phyloP scores from a whole-genome alignment of 2,888 invertebrate species.

The Unio pictorum region DNA sequence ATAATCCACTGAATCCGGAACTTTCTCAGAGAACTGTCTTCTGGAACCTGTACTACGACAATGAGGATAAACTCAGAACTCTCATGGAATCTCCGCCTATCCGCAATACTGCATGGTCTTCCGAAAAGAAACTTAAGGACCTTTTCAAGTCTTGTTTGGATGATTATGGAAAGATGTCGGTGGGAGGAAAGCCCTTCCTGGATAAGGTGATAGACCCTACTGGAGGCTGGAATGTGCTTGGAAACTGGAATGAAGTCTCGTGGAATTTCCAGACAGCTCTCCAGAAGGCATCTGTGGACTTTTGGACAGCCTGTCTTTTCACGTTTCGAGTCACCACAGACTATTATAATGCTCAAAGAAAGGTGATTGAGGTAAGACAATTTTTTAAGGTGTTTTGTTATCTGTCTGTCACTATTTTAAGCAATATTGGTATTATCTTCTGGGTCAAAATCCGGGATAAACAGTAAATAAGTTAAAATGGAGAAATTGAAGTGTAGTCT shows the following conservation, averaged over 20 bases:
- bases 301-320: constrained; percentile 59
- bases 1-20: constrained; percentile 44
- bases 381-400: too few species aligned
- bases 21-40: constrained; percentile 38
- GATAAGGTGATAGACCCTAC: constrained; percentile 43
- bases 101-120: constrained; percentile 52
- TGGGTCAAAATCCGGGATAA: too few species aligned
- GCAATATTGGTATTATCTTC: too few species aligned
- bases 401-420: too few species aligned
- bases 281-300: constrained; percentile 51
- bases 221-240: constrained; percentile 58
- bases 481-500: too few species aligned
- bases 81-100: constrained; percentile 38
- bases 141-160: constrained; percentile 77
- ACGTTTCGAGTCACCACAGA: constrained; percentile 46
- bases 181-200: constrained; percentile 45
- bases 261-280: constrained; percentile 43
- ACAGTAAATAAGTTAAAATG: too few species aligned
- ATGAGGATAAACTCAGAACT: constrained; percentile 48
- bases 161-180: constrained; percentile 48
- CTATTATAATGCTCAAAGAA: constrained; percentile 32
- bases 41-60: constrained; percentile 46
- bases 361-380: constrained; percentile 46
- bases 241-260: constrained; percentile 23
- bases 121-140: constrained; percentile 76